Evolutionary conservation across 2,888 invertebrate genomes (phyloP).

Genomic region (Carterocephalus palaemon): DNA sequence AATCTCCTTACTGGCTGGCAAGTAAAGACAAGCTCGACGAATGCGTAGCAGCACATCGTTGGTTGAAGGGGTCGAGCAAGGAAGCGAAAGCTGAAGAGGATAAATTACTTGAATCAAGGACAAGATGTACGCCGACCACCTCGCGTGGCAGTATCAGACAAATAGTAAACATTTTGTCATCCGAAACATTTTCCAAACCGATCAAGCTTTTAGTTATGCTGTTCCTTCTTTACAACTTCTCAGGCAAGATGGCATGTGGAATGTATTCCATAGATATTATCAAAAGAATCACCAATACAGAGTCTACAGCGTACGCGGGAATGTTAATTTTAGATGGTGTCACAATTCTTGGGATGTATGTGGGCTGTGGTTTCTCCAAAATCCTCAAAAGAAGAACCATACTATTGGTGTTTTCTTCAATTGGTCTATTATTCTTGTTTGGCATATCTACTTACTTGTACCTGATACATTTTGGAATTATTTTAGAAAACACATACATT

Average conservation of each 20-base stretch:
- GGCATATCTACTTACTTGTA: conserved; percentile 33
- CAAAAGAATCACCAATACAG: conserved; percentile 29
- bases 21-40: conserved; percentile 29
- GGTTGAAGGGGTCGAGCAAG: conserved; percentile 28
- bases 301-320: conserved; percentile 30
- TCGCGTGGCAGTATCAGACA: not conserved
- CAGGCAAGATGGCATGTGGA: conserved; percentile 31
- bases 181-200: conserved; percentile 26
- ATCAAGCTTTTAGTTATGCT: conserved; percentile 13
- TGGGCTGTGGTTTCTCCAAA: conserved; percentile 44
- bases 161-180: not conserved
- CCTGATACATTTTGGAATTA: conserved; percentile 24
- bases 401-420: conserved; percentile 34
- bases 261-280: conserved; percentile 34
- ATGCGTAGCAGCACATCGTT: conserved; percentile 28
- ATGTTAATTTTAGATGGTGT: conserved; percentile 37
- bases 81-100: conserved; percentile 30
- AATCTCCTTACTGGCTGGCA: conserved; percentile 33
- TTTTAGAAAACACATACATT: conserved; percentile 35
- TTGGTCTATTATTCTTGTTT: conserved; percentile 30
- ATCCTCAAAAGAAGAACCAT: conserved; percentile 37
- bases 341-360: conserved; percentile 43
- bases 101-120: conserved; percentile 31
- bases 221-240: conserved; percentile 24
- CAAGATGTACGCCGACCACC: conserved; percentile 26